Base-by-base conservation (phyloP, 2,113 vertebrate genomes). In the Sorex araneus region DNA sequence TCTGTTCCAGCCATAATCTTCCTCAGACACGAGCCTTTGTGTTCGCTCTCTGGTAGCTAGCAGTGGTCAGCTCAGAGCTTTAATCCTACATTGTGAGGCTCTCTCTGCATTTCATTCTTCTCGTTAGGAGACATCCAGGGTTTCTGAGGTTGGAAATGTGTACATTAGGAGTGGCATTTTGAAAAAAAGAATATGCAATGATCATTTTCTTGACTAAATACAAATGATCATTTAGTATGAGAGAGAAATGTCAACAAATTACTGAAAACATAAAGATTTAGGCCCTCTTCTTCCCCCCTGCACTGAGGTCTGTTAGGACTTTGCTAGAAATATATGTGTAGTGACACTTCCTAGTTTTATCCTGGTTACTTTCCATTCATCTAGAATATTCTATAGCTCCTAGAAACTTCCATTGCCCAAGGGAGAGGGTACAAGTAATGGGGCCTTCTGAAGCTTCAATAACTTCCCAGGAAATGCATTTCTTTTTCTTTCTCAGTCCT, bases 151-250 rank as follows among this genome's bases (percentile, higher is more conserved):
- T 50, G 87, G n/a, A 88, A 64, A 95, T 69, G 12, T 19, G 47
- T 36, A 27, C 0, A 40, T 43, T 84, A 23, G 0, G 16, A 25
- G 30, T 8, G 9, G 1, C 9, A 50, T 4, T 63, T 69, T 74
- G 27, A 40, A 15, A 71, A 57, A 82, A 13, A 34, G 11, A 90
- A 86, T 74, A 60, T 4, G 79, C 82, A 84, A 27, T 69, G 30
- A 36, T 70, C 34, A 66, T 25, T 81, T 47, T 34, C 0, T 76
- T n/a, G 30, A 67, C 75, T 76, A 60, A 12, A 6, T 69, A 67
- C 12, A 90, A 63, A 54, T 36, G 30, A 83, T 7, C 82, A 70
- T 90, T 94, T 88, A 23, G 50, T 75, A 47, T 60, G 30, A 75
- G 47, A 43, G 85, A 64, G 27, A 71, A 50, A 78, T 80, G 23